phyloP scores from a whole-genome alignment of 2,113 vertebrate genomes.

The Azemiops feae region DNA sequence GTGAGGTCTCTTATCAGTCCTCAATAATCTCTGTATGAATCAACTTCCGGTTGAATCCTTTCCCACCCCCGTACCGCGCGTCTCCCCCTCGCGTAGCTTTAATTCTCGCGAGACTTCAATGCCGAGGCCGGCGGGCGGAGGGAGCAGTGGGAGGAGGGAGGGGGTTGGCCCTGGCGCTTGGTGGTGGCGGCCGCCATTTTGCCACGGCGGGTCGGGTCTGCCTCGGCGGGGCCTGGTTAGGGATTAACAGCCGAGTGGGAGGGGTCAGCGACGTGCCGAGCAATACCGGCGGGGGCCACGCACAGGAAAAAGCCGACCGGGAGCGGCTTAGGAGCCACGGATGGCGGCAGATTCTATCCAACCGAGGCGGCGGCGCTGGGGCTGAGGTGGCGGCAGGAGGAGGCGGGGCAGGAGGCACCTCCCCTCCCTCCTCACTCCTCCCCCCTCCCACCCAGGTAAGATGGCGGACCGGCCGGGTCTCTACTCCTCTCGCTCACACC shows the following conservation, averaged over 20 bases:
- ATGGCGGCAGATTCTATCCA: conserved; percentile 32
- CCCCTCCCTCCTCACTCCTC: conserved; percentile 27
- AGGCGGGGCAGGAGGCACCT: conserved; percentile 42
- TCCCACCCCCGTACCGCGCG: neutral
- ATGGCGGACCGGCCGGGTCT: conserved; percentile 35
- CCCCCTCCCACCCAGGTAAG: conserved; percentile 37
- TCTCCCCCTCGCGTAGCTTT: neutral
- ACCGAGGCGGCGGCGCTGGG: conserved; percentile 33
- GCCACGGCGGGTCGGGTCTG: conserved; percentile 33
- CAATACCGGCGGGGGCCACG: neutral
- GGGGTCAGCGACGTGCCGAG: neutral
- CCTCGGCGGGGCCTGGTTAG: conserved; percentile 12
- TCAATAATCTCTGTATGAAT: neutral
- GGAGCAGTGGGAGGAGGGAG: neutral
- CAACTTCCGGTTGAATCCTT: too few relatives aligned
- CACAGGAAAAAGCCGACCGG: neutral
- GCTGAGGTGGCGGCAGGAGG: conserved; percentile 39
- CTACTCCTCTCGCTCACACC: neutral
- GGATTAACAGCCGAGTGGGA: conserved; percentile 17
- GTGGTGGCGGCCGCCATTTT: conserved; percentile 37
- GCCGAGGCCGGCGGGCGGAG: conserved; percentile 6
- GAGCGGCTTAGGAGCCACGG: conserved; percentile 4
- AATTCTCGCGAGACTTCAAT: conserved; percentile 6
- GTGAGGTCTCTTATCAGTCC: fast-evolving
- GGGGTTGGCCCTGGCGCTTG: conserved; percentile 21